These are phyloP conservation scores for Chymomyza amoena DNA, from an alignment of 2,888 invertebrate genomes.

Conservation along the genomic window DNA sequence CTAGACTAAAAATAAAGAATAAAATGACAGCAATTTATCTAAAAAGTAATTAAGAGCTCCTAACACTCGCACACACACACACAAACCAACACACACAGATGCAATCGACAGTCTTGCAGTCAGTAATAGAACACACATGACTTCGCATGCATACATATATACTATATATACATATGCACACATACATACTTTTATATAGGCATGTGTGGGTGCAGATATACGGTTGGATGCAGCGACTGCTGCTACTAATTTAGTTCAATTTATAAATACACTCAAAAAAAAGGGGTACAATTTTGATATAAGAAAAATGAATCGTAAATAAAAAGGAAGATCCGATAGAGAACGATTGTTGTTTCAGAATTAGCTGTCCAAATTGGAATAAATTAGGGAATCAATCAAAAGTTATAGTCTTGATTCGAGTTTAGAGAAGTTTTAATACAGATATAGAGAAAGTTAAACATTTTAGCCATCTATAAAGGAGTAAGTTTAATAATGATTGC, in stretches of 20 bases:
- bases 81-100: background rate
- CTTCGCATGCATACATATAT: background rate
- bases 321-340: too few species aligned
- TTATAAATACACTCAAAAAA: conserved; percentile 40
- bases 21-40: conserved; percentile 64
- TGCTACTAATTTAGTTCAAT: conserved; percentile 64
- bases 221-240: conserved; percentile 17
- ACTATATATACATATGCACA: background rate
- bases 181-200: background rate
- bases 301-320: too few species aligned
- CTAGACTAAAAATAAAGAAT: conserved; percentile 62
- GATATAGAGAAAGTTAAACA: too few species aligned
- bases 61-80: conserved; percentile 47
- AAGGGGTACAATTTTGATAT: background rate
- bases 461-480: too few species aligned
- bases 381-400: too few species aligned
- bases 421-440: too few species aligned
- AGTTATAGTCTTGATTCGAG: too few species aligned
- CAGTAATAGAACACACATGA: conserved; percentile 16
- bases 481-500: too few species aligned
- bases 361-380: too few species aligned
- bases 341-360: too few species aligned
- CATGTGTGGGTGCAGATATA: background rate
- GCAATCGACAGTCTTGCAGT: background rate
- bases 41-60: conserved; percentile 73